Evolutionary conservation across 2,888 invertebrate species (phyloP).

Genomic region (Eupithecia tripunctaria): DNA sequence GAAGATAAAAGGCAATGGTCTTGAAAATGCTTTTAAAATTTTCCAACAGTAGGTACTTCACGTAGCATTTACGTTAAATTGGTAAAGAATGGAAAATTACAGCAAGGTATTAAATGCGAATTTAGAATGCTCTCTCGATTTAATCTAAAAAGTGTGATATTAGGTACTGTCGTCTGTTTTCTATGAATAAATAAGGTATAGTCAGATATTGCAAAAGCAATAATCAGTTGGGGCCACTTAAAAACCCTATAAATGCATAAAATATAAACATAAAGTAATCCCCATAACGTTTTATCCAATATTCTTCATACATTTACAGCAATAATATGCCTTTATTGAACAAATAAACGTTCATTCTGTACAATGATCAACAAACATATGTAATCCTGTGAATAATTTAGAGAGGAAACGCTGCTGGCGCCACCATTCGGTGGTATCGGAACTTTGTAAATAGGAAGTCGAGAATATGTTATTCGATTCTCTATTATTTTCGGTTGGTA

Average conservation of each 20-base stretch:
- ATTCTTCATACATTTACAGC: constrained; percentile 15
- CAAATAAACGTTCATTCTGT: constrained; percentile 30
- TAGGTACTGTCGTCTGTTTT: too few relatives aligned
- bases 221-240: background rate
- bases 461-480: constrained; percentile 9
- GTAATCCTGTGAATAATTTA: constrained; percentile 42
- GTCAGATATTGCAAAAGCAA: background rate
- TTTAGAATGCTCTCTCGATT: background rate
- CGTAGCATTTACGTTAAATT: background rate
- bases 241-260: background rate
- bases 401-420: constrained; percentile 20
- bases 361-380: constrained; percentile 35
- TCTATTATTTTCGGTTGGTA: constrained; percentile 6
- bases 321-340: constrained; percentile 19
- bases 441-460: constrained; percentile 14
- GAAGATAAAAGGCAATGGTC: constrained; percentile 28
- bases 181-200: too few relatives aligned
- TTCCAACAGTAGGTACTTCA: constrained; percentile 7
- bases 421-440: constrained; percentile 6
- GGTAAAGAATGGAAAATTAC: background rate
- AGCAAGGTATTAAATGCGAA: background rate
- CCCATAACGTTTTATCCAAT: background rate
- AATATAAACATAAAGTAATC: background rate
- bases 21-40: constrained; percentile 21
- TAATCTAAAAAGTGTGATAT: background rate